Conservation (phyloP, 2,113 vertebrate genomes). For the Chelonoidis abingdonii region DNA sequence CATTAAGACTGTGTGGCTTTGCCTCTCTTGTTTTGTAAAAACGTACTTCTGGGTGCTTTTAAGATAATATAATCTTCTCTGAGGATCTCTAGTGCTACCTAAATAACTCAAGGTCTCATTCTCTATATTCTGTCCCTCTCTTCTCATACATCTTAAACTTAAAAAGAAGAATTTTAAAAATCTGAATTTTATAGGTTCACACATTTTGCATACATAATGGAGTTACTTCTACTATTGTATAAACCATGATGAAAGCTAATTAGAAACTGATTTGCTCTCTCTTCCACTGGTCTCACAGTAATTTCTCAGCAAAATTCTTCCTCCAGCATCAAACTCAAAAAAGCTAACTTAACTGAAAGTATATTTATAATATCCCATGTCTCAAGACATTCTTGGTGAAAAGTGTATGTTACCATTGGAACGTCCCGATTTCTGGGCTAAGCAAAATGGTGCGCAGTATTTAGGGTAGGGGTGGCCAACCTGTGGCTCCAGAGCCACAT, state of each 20-base stretch:
- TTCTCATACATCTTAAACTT: neutral
- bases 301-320: neutral
- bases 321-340: neutral
- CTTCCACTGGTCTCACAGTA: neutral
- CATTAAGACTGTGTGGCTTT: too few relatives aligned
- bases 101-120: too few relatives aligned
- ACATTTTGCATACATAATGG: accelerated
- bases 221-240: neutral
- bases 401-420: neutral
- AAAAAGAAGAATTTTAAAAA: neutral
- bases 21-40: too few relatives aligned
- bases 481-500: too few relatives aligned
- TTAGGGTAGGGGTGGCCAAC: neutral
- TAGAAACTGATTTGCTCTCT: neutral
- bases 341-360: neutral
- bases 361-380: neutral
- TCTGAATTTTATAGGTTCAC: neutral
- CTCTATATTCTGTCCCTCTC: neutral
- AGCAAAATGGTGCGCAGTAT: neutral
- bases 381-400: neutral
- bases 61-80: too few relatives aligned
- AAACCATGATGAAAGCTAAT: neutral
- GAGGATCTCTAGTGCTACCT: too few relatives aligned
- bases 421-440: neutral
- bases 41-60: too few relatives aligned